Conservation (phyloP, 2,888 invertebrate genomes). For the Bombyx huttoni region DNA sequence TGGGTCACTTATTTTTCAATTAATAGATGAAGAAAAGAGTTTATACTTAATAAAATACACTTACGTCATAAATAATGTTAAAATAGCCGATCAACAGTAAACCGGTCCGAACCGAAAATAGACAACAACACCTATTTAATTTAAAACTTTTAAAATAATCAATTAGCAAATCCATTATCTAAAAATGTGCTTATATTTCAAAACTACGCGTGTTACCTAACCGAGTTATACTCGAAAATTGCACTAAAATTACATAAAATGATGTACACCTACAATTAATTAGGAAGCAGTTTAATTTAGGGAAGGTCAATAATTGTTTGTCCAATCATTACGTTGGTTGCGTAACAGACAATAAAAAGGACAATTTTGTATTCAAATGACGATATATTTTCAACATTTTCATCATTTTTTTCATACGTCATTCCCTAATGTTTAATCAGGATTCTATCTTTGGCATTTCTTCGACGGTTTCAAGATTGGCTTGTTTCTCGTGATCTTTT, state of each 20-base stretch:
- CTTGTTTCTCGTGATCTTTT: neutral
- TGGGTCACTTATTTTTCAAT: too few relatives aligned
- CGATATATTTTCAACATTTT: neutral
- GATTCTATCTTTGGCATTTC: neutral
- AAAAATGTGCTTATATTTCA: neutral
- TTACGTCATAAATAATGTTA: neutral
- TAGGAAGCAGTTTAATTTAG: neutral
- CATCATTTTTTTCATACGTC: neutral
- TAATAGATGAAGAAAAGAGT: neutral
- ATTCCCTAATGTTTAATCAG: too few relatives aligned
- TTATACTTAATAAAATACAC: neutral
- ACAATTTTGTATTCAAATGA: neutral
- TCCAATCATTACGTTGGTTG: slow-evolving; percentile 11
- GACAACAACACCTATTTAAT: neutral
- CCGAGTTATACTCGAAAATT: neutral
- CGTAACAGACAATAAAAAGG: neutral
- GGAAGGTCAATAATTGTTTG: slow-evolving; percentile 3
- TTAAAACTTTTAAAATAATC: neutral
- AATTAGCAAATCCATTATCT: neutral
- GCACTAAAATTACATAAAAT: neutral
- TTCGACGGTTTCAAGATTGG: neutral
- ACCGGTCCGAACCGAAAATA: neutral
- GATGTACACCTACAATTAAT: neutral
- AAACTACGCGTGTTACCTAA: neutral
- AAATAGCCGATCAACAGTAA: neutral